These are phyloP conservation scores for Apamea crenata DNA, from an alignment of 2,888 invertebrate species.

Conservation along the genomic window DNA sequence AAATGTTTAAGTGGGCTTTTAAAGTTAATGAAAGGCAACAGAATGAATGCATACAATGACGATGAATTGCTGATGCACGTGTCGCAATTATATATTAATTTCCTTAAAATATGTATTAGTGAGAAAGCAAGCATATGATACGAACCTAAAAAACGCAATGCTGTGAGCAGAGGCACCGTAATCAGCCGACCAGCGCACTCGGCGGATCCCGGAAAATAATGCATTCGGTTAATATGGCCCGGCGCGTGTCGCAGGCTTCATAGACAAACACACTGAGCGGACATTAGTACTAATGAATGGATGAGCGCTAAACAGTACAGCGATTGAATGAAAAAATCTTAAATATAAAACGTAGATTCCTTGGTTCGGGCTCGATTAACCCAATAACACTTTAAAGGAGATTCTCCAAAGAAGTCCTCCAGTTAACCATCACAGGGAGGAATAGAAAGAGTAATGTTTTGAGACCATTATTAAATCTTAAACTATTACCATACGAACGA, in stretches of 20 bases:
- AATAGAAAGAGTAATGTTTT: background rate
- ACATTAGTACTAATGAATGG: slow-evolving; percentile 50
- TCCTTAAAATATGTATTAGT: slow-evolving; percentile 47
- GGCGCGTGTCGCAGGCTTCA: slow-evolving; percentile 68
- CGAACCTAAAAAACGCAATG: slow-evolving; percentile 89
- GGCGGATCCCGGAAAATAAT: slow-evolving; percentile 86
- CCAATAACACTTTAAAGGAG: too few species aligned
- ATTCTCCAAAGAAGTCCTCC: too few species aligned
- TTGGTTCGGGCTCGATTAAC: background rate
- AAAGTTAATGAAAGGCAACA: background rate
- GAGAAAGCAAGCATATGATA: slow-evolving; percentile 83
- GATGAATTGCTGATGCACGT: slow-evolving; percentile 6
- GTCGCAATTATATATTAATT: background rate
- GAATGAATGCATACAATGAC: slow-evolving; percentile 14
- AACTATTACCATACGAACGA: slow-evolving; percentile 16
- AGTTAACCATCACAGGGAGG: background rate
- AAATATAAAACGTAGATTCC: background rate
- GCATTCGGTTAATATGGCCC: slow-evolving; percentile 83
- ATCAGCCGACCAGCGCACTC: slow-evolving; percentile 84
- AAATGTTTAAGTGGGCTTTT: slow-evolving; percentile 13
- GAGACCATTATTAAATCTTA: background rate
- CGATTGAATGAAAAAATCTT: slow-evolving; percentile 2
- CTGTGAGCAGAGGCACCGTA: slow-evolving; percentile 89
- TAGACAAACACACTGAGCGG: slow-evolving; percentile 37
- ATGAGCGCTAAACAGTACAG: slow-evolving; percentile 43